These are phyloP conservation scores for Petrosia ficiformis DNA, from an alignment of 37 sponge, comb jelly and placozoan species.

Conservation along the genomic window DNA sequence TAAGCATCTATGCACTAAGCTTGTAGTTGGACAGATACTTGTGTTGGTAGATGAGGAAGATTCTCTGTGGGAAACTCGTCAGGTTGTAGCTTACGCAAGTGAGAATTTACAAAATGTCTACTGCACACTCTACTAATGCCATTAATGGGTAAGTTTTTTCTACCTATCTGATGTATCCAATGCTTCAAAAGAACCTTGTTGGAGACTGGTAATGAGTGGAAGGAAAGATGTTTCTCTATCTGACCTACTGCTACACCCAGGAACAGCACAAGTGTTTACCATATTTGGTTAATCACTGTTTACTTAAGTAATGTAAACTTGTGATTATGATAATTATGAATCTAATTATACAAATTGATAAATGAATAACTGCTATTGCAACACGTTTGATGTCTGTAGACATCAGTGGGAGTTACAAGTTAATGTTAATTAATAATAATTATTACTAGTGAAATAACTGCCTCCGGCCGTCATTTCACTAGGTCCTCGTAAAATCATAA, in stretches of 20 bases:
- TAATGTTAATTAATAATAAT: no score
- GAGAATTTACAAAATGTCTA: neutral
- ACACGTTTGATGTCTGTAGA: no score
- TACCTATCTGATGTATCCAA: slow-evolving; percentile 38
- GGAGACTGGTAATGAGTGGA: slow-evolving; percentile 29
- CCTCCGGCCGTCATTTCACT: no score
- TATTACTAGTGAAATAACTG: no score
- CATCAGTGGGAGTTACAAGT: no score
- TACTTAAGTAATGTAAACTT: slow-evolving; percentile 6
- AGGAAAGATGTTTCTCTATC: slow-evolving; percentile 4
- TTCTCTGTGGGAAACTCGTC: neutral
- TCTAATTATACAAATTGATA: no score
- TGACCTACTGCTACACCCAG: slow-evolving; percentile 11
- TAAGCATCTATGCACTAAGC: neutral
- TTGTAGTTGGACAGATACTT: neutral
- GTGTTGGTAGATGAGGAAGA: slow-evolving; percentile 19
- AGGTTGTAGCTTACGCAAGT: neutral
- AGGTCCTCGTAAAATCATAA: no score
- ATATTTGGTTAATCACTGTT: neutral
- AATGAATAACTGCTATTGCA: no score
- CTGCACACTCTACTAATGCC: neutral
- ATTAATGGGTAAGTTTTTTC: neutral
- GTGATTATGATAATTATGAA: no score
- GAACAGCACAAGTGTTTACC: slow-evolving; percentile 33
- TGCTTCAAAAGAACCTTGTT: slow-evolving; percentile 39